Evolutionary conservation across 2,797 vertebrate species (phyloP).

Genomic region (Falco cherrug): DNA sequence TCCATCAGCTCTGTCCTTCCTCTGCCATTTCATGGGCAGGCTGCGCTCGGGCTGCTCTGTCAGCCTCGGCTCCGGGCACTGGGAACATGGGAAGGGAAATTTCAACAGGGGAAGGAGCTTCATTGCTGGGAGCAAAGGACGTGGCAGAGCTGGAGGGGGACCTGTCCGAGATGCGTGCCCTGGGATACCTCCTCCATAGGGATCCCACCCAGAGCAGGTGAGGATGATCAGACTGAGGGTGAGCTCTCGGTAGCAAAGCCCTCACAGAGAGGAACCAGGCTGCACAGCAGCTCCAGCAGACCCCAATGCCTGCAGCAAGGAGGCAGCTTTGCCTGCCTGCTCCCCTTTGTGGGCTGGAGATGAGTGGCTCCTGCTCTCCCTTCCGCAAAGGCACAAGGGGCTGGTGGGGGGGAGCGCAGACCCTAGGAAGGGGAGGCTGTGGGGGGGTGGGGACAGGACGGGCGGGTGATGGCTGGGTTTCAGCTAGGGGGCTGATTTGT

Average conservation of each 20-base stretch:
- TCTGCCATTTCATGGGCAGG: neutral
- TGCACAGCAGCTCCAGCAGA: neutral
- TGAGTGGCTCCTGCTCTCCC: neutral
- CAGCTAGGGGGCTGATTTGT: fast-evolving
- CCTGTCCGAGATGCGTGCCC: neutral
- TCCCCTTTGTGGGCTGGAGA: neutral
- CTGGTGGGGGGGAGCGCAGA: neutral
- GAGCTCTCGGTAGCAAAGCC: neutral
- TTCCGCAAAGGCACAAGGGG: neutral
- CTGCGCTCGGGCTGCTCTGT: fast-evolving
- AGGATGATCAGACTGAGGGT: neutral
- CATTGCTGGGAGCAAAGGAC: neutral
- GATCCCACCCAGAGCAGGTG: neutral
- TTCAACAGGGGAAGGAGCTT: neutral
- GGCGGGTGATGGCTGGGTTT: fast-evolving
- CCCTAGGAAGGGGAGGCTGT: neutral
- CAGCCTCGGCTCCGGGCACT: neutral
- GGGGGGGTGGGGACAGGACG: neutral
- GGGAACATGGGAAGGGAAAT: neutral
- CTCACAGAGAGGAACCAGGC: neutral
- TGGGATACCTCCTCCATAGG: neutral
- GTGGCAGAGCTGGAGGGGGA: neutral
- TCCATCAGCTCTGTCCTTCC: neutral
- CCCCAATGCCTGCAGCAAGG: neutral
- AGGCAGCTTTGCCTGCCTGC: neutral